Evolutionary conservation across 2,797 vertebrate genomes (phyloP).

Genomic region (Peromyscus nudipes): DNA sequence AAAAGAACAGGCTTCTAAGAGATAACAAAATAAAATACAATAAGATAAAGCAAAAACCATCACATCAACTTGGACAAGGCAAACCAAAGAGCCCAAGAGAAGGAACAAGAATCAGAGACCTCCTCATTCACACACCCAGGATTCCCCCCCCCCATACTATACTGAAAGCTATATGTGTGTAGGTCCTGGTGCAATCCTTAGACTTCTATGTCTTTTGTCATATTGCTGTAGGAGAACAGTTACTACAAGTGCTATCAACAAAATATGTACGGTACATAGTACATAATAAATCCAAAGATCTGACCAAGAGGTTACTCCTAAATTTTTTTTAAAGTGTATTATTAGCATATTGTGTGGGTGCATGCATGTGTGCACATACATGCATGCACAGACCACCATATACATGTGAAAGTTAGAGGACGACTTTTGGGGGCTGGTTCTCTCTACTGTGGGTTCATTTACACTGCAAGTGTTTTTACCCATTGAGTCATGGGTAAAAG

Average conservation of each 20-base stretch:
- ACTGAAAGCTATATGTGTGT: background rate
- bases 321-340: background rate
- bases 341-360: background rate
- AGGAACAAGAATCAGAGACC: too few species aligned
- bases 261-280: background rate
- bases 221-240: conserved; percentile 31
- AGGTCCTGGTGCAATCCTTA: background rate
- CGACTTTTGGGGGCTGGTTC: background rate
- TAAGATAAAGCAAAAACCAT: too few species aligned
- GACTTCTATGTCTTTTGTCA: background rate
- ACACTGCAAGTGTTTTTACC: background rate
- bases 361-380: background rate
- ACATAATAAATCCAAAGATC: background rate
- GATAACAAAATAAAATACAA: too few species aligned
- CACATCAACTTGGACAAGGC: too few species aligned
- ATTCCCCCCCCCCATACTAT: too few species aligned
- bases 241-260: background rate
- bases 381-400: background rate
- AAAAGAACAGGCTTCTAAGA: too few species aligned
- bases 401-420: background rate
- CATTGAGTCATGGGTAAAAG: too few species aligned
- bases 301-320: background rate
- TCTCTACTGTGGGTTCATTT: background rate
- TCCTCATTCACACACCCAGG: too few species aligned
- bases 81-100: too few species aligned